Base-by-base conservation (phyloP, 2,888 invertebrate species). In the Apamea crenata region DNA sequence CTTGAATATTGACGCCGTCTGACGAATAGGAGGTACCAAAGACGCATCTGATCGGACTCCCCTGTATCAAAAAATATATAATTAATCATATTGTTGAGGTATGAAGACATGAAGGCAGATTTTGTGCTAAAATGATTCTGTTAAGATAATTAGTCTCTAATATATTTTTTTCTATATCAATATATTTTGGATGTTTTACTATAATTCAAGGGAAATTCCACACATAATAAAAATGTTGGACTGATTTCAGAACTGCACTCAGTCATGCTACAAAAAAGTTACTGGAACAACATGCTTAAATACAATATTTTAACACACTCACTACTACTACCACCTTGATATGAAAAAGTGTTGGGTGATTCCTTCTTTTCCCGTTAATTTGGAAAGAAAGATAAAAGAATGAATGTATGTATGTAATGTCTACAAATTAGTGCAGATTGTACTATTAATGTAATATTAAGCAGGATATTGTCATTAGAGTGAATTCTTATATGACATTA, bases 1-100 rank as follows among this genome's bases (percentile, higher is more conserved):
- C 93, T 99, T 99, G 95, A 99, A 99, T 92, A 99, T 99, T 5
- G 99, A 99, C 1, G 99, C 99, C 0, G 99, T 99, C 96, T 99
- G 99, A 68, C 99, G 97, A 83, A 99, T 99, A 2, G 99, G 99
- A 71, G 99, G 98, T 75, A 99, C 98, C 85, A 99, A 95, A 21
- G 99, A 99, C 18, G 99, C 98, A 96, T 99, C 99, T 86, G 98
- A 98, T 81, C 99, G 97, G 21, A 98, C 97, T 75, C 98, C 98
- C 88, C 99, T 98, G 95, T 83, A 61, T 82, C 4, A 83, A 77
- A 72, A 76, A 87, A 75, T 47, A 73, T 40, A 12, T 16, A 79
- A 74, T 72, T 67, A 71, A 44, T 71, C 12, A 63, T 53, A 68
- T 66, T 72, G 6, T 32, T 29, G 10, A 40, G 1, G 8, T 81